Conservation (phyloP, 1,140 invertebrate species). For the Phocides pigmalion region DNA sequence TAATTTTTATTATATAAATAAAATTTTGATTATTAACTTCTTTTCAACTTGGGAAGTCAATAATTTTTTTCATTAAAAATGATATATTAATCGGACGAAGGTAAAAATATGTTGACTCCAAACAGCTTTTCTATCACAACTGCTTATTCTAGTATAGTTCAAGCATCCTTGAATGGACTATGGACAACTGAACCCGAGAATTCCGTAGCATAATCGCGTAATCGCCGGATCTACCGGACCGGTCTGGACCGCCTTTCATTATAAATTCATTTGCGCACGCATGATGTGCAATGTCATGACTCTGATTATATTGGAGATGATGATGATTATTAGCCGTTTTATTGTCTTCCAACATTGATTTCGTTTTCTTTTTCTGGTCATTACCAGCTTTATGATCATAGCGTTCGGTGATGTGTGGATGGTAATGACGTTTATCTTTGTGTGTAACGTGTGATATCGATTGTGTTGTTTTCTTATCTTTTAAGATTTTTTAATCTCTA, state of each 20-base stretch:
- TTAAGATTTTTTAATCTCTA: not conserved
- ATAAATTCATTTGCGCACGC: conserved; percentile 78
- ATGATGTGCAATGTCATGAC: conserved; percentile 68
- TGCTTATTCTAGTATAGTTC: not conserved
- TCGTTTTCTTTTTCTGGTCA: conserved; percentile 65
- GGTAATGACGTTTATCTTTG: conserved; percentile 30
- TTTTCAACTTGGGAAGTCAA: too few relatives aligned
- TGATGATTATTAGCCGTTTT: conserved; percentile 72
- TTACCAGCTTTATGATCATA: conserved; percentile 43
- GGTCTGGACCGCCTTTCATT: conserved; percentile 54
- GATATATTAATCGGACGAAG: too few relatives aligned
- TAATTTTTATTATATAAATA: too few relatives aligned
- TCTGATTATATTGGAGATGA: conserved; percentile 71
- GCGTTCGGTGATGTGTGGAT: conserved; percentile 17
- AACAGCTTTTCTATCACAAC: not conserved
- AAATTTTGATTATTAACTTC: too few relatives aligned
- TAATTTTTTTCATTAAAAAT: too few relatives aligned
- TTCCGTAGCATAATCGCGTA: conserved; percentile 17
- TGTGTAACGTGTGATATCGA: conserved; percentile 1
- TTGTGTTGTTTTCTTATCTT: not conserved
- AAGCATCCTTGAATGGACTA: conserved; percentile 12
- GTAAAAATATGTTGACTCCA: too few relatives aligned
- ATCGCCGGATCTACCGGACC: conserved; percentile 22
- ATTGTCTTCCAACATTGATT: conserved; percentile 74
- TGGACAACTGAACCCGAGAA: conserved; percentile 5